A percentile compares a stretch with the other conserved stretches of the same genome.
These are phyloP conservation scores for Hyposoter didymator DNA, from an alignment of 2,888 invertebrate species.

Conservation along the genomic window DNA sequence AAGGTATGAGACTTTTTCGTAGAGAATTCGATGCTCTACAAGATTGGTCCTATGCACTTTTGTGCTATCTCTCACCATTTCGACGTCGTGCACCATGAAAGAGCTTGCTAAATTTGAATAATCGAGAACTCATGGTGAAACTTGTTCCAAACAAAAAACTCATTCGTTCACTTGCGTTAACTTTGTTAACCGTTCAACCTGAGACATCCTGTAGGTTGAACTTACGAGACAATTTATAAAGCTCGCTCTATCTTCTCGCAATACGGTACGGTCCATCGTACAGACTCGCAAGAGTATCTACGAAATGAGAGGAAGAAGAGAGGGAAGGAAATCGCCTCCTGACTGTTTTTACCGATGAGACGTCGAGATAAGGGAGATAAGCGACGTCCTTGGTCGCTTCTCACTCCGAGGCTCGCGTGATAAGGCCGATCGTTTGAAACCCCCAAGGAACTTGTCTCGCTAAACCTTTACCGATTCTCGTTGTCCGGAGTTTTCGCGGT, in stretches of 20 bases:
- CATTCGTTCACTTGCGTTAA: background rate
- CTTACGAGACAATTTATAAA: slow-evolving; percentile 27
- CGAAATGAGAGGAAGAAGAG: slow-evolving; percentile 15
- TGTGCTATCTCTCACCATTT: slow-evolving; percentile 33
- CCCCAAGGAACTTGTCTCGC: slow-evolving; percentile 11
- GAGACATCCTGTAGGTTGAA: slow-evolving; percentile 5
- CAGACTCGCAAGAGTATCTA: slow-evolving; percentile 13
- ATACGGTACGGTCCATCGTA: slow-evolving; percentile 10
- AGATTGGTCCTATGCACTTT: slow-evolving; percentile 41
- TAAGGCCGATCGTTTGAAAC: slow-evolving; percentile 64
- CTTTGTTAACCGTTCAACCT: background rate
- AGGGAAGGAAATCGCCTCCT: slow-evolving; percentile 45
- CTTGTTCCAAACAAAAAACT: background rate
- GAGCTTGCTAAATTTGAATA: background rate
- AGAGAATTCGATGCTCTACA: background rate
- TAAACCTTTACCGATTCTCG: slow-evolving; percentile 1
- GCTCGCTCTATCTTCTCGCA: slow-evolving; percentile 15
- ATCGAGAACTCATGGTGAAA: background rate
- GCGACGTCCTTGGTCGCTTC: slow-evolving; percentile 78
- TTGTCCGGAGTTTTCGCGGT: slow-evolving; percentile 50
- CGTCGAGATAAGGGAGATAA: slow-evolving; percentile 70
- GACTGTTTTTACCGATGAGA: slow-evolving; percentile 64
- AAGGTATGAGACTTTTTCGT: background rate
- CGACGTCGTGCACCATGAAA: background rate
- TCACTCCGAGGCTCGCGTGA: slow-evolving; percentile 64